Base-by-base conservation (phyloP, 2,113 vertebrate species). In the Mormyrus lacerda region DNA sequence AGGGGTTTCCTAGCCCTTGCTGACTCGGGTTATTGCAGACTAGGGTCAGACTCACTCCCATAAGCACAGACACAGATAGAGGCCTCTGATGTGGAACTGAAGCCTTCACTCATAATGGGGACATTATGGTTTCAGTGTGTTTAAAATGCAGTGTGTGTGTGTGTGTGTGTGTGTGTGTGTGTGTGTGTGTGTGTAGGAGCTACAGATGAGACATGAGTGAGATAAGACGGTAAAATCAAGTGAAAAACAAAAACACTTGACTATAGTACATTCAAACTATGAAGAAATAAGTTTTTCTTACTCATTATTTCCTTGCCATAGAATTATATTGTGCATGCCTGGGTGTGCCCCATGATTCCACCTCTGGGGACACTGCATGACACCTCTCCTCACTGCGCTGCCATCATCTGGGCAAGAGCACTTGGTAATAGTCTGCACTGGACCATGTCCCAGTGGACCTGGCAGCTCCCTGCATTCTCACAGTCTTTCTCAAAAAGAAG, bases 1-100 rank as follows among this genome's bases (percentile, higher is more conserved):
- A 86, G 93, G 93, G 89, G 91, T 94, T 87, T 92, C 95, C 9
- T 95, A 96, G 93, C 91, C 24, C 35, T 85, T 86, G 84, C 48
- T 51, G 27, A 10, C n/a, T 48, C 4, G 13, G 39, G 45, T 7
- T 44, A 21, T 39, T 51, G 24, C 47, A 47, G 24, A 85, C 9
- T 51, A 50, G 47, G 47, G 8, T 86, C 17, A 27, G 50, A 17
- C 8, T 47, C 55, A 65, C 55, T 31, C 21, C 3, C 53, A 45
- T 17, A 61, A 35, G 5, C 58, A 88, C 87, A 88, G 61, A 88
- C 27, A 24, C n/a, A 51, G 31, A 48, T 6, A 50, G 3, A 45
- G 10, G 31, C 76, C 76, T 53, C 24, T 44, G 39, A 35, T 58
- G 19, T 27, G 39, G 88, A 11, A 19, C 35, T 8, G 73, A 79